Evolutionary conservation across 2,888 invertebrate genomes (phyloP), one percentile per base, ranked within the genome.

Genomic region (Drosophila setosimentum): DNA sequence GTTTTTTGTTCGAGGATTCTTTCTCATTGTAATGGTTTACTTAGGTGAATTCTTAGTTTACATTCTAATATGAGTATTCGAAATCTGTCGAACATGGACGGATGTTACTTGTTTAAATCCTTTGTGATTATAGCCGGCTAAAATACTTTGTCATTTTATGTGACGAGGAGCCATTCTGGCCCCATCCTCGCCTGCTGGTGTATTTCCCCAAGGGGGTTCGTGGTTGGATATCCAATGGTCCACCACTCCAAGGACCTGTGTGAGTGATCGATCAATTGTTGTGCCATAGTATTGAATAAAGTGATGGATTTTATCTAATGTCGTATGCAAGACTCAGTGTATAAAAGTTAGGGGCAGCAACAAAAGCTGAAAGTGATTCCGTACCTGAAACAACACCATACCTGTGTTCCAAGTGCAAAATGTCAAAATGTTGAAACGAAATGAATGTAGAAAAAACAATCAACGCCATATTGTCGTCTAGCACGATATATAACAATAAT

Each of bases 391-490:
- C 21, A 45, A 3, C 7, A 18, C n/a, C 45, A 16, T 21, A 45
- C 24, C 45, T 45, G 45, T 24, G 16, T 24, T 3, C 24, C 45
- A 45, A 24, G 45, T 45, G 24, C 45, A 24, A 45, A 24, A 8
- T 45, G 61, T 45, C 51, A n/a, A 58, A 40, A 59, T 21, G 21
- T 45, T 21, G 40, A 48, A 66, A 54, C 29, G 69, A 80, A 85
- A 78, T 87, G 73, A 83, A 80, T 83, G 68, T 63, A 49, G 73
- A 66, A 73, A 71, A 87, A 86, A 81, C 73, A 85, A 86, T 88
- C 84, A 74, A 81, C 79, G 59, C 76, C 62, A 83, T 87, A 85
- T 86, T 86, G 84, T 81, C 87, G 82, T 85, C 82, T 83, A 81
- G 68, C 85, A 85, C 79, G 89, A 87, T 73, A 84, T 67, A 54